Evolutionary conservation across 2,888 invertebrate species (phyloP), one percentile per base, ranked within the genome.

Genomic region (Diogma glabrata): DNA sequence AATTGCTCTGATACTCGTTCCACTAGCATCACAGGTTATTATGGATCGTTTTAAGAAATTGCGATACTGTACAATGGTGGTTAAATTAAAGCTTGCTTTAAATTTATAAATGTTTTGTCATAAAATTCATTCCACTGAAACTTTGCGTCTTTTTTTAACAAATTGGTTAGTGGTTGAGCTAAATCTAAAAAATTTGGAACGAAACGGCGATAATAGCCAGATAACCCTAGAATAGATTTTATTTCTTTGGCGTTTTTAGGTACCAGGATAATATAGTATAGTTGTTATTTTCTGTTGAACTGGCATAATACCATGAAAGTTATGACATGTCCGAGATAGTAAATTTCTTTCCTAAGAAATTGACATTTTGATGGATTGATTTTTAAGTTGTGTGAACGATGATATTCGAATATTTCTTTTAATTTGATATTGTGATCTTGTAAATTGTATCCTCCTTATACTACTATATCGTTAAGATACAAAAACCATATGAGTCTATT

Each of bases 391-490:
- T 50, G 19, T 20, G 10, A 3, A 23, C 26, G 14, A 6, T 43
- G 20, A 43, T 28, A 46, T 4, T n/a, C 17, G 14, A 46, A 24
- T 8, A 46, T 24, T 22, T 46, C 45, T 12, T 12, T 16, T 6
- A 24, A 24, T 46, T 24, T 23, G 4, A 14, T 23, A 14, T 24
- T 46, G 23, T 46, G 45, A 7, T 46, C 45, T 20, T 9, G 3
- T 23, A 43, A 40, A 16, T 50, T 12, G 9, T 24, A 12, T 7
- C 49, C n/a, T n/a, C n/a, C 49, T 12, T 49, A 46, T 12, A 46
- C 8, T 6, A 46, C 49, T 7, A 49, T 24, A 14, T 49, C 49
- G 38, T 16, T 19, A 14, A 38, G 38, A 19, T 16, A 38, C 16
- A 38, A 16, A 10, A 38, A 16, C 8, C 50, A 50, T 10, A 14